Evolutionary conservation across 2,888 invertebrate species (phyloP).

Genomic region (Punctoribates punctum): DNA sequence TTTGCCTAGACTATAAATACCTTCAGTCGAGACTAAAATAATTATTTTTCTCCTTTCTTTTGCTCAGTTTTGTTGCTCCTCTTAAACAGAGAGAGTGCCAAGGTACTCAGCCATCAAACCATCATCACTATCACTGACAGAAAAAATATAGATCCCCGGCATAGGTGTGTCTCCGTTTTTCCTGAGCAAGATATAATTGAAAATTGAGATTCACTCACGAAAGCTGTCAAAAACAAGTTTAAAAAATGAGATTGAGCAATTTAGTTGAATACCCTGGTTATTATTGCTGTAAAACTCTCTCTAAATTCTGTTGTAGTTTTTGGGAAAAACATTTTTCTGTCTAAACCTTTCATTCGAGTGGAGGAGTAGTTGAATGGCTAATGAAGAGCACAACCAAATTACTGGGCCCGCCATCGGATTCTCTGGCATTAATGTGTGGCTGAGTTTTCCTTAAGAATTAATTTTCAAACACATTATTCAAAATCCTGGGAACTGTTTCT

Average conservation of each 20-base stretch:
- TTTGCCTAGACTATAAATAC: constrained; percentile 16
- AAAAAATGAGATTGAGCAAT: too few relatives aligned
- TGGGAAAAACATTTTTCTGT: too few relatives aligned
- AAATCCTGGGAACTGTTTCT: too few relatives aligned
- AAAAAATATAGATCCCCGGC: too few relatives aligned
- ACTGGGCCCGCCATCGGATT: neutral
- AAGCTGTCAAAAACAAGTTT: too few relatives aligned
- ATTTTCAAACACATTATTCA: neutral
- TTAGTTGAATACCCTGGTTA: too few relatives aligned
- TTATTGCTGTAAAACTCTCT: too few relatives aligned
- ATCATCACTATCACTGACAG: neutral
- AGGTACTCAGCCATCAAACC: neutral
- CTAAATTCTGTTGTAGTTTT: too few relatives aligned
- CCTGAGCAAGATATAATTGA: too few relatives aligned
- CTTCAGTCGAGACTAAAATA: constrained; percentile 27
- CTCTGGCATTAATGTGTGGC: neutral
- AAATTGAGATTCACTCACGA: too few relatives aligned
- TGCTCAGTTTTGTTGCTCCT: neutral
- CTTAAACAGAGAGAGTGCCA: neutral
- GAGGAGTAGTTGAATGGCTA: neutral
- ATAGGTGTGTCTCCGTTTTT: too few relatives aligned
- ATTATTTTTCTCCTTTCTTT: constrained; percentile 17
- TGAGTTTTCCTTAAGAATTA: neutral
- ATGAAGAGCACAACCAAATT: neutral
- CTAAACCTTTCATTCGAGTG: neutral